A percentile compares a stretch with the other conserved stretches of the same genome.
These are phyloP conservation scores for Chionis minor DNA, from an alignment of 2,113 vertebrate species.

Conservation along the genomic window DNA sequence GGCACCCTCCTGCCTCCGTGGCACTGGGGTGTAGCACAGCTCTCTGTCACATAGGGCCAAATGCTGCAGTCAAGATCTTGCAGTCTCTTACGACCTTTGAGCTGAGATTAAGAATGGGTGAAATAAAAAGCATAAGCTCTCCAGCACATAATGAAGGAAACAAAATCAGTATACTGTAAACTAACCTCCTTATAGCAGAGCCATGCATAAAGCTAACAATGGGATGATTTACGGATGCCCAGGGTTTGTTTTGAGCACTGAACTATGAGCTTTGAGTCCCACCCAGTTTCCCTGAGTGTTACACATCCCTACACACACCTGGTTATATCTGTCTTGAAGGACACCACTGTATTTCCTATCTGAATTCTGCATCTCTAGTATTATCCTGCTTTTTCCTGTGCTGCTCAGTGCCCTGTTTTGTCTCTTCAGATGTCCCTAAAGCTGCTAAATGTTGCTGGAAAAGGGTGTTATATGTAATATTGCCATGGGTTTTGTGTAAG, in stretches of 20 bases:
- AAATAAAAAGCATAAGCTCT: neutral
- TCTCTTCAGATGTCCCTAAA: neutral
- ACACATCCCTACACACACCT: neutral
- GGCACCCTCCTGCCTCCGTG: neutral
- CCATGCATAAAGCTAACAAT: neutral
- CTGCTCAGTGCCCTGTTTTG: neutral
- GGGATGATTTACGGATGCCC: neutral
- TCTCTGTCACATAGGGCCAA: neutral
- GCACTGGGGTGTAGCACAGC: neutral
- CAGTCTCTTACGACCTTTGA: neutral
- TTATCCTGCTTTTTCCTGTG: neutral
- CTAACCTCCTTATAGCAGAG: neutral
- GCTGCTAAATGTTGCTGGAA: neutral
- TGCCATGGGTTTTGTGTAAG: neutral
- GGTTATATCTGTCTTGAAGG: neutral
- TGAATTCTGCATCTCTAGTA: neutral
- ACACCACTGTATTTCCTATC: neutral
- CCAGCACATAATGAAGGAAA: neutral
- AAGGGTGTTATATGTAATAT: fast-evolving
- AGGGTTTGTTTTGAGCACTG: neutral
- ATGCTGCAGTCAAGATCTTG: neutral
- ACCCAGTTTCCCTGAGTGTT: neutral
- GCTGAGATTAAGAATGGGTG: neutral
- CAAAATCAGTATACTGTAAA: neutral
- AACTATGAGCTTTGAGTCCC: neutral